These are phyloP conservation scores for Agriopis aurantiaria DNA, from an alignment of 2,888 invertebrate species.

Conservation along the genomic window DNA sequence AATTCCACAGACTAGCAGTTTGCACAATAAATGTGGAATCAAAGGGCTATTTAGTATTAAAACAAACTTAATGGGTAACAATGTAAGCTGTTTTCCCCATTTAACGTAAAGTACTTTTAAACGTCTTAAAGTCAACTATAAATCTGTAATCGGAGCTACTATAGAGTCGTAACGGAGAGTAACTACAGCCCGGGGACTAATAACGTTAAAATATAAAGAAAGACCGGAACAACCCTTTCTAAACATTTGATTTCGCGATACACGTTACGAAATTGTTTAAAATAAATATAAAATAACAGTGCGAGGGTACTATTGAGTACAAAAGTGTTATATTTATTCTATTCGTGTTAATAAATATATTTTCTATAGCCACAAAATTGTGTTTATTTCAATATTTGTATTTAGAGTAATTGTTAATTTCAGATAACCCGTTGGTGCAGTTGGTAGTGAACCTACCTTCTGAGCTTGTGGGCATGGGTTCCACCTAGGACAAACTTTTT, in stretches of 20 bases:
- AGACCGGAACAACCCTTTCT: constrained; percentile 59
- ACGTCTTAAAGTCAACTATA: constrained; percentile 34
- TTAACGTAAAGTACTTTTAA: constrained; percentile 12
- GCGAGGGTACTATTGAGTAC: constrained; percentile 3
- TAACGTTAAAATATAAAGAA: constrained; percentile 79
- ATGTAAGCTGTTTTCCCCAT: neutral
- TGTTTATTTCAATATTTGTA: too few species aligned
- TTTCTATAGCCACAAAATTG: too few species aligned
- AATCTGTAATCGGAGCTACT: constrained; percentile 36
- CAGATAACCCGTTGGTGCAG: too few species aligned
- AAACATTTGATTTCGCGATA: constrained; percentile 75
- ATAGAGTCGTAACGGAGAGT: constrained; percentile 61
- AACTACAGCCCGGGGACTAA: constrained; percentile 76
- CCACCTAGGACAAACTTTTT: too few species aligned
- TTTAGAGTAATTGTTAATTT: too few species aligned
- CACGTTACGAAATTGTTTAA: constrained; percentile 64
- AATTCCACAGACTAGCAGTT: too few species aligned
- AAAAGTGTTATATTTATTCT: constrained; percentile 8
- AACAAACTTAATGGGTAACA: neutral
- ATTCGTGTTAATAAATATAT: neutral
- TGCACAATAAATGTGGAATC: too few species aligned
- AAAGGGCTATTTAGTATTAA: too few species aligned
- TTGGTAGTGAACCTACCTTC: too few species aligned
- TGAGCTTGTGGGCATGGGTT: too few species aligned
- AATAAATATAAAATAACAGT: constrained; percentile 50